phyloP scores from a whole-genome alignment of 2,797 vertebrate species.

The Columba guinea region DNA sequence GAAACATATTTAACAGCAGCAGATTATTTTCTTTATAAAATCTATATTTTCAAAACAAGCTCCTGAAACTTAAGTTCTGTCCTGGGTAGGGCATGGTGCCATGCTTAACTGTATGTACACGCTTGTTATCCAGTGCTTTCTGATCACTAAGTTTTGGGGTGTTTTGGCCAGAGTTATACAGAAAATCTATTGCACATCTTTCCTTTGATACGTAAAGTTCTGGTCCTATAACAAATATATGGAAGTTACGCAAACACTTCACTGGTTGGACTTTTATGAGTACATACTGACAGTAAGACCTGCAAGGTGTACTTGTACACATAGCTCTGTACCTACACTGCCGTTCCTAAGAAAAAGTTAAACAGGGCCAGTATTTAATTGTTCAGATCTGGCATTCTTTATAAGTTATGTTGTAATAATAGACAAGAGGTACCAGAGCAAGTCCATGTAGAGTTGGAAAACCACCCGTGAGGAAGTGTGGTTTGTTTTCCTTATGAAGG shows the following conservation, averaged over 20 bases:
- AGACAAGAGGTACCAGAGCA: not conserved
- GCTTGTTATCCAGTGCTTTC: not conserved
- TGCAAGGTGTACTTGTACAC: not conserved
- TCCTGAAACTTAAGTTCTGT: not conserved
- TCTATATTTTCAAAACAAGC: not conserved
- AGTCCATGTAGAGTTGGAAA: not conserved
- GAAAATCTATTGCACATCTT: not conserved
- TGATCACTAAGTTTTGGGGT: not conserved
- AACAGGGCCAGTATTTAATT: not conserved
- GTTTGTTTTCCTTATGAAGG: not conserved
- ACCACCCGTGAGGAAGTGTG: fast-evolving
- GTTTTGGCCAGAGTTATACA: not conserved
- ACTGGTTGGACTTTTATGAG: not conserved
- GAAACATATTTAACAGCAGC: not conserved
- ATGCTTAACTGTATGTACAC: not conserved
- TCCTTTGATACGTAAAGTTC: not conserved
- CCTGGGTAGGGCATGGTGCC: not conserved
- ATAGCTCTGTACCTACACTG: not conserved
- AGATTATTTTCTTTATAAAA: not conserved
- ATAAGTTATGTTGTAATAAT: not conserved
- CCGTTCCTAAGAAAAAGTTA: not conserved
- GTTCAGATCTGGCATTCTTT: fast-evolving
- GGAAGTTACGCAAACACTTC: not conserved
- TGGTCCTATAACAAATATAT: not conserved
- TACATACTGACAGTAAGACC: not conserved